phyloP scores from a whole-genome alignment of 2,113 vertebrate species.

The Ivindomyrus marchei region DNA sequence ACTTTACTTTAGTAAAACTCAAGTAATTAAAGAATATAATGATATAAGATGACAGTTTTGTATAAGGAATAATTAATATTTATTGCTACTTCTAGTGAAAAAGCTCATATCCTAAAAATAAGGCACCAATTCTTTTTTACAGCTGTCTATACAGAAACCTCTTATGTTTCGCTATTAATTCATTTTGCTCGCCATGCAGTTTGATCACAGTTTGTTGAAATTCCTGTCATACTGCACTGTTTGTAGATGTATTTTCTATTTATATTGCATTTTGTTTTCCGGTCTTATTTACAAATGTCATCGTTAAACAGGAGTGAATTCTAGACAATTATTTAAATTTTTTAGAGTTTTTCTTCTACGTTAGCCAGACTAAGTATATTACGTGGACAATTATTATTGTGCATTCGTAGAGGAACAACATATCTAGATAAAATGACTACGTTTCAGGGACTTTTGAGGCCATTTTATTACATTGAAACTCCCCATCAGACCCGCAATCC shows the following conservation, averaged over 20 bases:
- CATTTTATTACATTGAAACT: constrained; percentile 38
- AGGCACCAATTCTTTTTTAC: neutral
- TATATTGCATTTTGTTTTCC: neutral
- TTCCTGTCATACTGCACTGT: neutral
- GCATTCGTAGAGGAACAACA: neutral
- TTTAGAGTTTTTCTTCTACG: neutral
- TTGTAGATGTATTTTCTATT: neutral
- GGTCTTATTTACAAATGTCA: neutral
- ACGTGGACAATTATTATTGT: neutral
- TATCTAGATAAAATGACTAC: neutral
- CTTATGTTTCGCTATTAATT: neutral
- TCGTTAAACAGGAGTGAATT: neutral
- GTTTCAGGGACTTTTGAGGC: constrained; percentile 29
- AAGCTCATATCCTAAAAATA: neutral
- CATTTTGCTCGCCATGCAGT: neutral
- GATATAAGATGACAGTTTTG: neutral
- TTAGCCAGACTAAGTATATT: neutral
- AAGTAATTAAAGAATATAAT: neutral
- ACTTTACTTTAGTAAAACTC: neutral
- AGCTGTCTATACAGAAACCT: neutral
- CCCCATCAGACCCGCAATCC: constrained; percentile 20
- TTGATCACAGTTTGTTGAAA: neutral
- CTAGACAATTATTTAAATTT: neutral
- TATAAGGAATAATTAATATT: neutral
- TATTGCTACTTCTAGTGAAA: neutral